Percentiles rank a stretch among this genome's conserved stretches.
Evolutionary conservation across 2,888 invertebrate species (phyloP).

Genomic region (Eucera pruinosa): DNA sequence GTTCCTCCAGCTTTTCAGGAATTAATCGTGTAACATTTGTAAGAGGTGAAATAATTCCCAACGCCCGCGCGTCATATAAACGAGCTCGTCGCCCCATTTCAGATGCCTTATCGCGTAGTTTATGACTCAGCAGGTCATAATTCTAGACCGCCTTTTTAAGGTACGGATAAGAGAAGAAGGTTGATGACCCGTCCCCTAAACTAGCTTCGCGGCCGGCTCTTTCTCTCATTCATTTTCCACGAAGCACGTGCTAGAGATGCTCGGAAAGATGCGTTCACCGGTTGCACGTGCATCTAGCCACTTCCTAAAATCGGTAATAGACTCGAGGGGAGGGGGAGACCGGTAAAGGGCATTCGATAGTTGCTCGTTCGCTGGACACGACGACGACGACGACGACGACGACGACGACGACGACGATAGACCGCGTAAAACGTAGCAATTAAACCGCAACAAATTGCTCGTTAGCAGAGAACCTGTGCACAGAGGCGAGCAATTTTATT

Average conservation of each 20-base stretch:
- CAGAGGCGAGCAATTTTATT: conserved; percentile 66
- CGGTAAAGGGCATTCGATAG: background rate
- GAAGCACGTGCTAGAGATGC: conserved; percentile 37
- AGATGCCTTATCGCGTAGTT: conserved; percentile 58
- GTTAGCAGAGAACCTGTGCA: conserved; percentile 46
- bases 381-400: too few relatives aligned
- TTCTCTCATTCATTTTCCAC: conserved; percentile 13
- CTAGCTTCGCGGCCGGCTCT: background rate
- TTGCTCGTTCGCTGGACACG: background rate
- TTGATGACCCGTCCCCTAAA: conserved; percentile 47
- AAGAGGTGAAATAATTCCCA: conserved; percentile 27
- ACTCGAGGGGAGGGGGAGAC: too few relatives aligned
- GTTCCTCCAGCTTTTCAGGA: background rate
- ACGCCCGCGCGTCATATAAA: conserved; percentile 1
- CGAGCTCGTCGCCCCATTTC: conserved; percentile 30
- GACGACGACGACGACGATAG: background rate
- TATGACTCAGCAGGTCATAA: conserved; percentile 54
- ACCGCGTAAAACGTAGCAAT: conserved; percentile 53
- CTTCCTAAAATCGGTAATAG: conserved; percentile 23
- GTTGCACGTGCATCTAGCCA: background rate
- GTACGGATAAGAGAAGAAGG: conserved; percentile 59
- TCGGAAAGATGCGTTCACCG: background rate
- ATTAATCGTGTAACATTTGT: conserved; percentile 21
- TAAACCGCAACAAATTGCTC: conserved; percentile 65
- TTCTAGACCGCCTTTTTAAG: conserved; percentile 48